Conservation (phyloP, 2,113 vertebrate species). For the Eolophus roseicapilla region DNA sequence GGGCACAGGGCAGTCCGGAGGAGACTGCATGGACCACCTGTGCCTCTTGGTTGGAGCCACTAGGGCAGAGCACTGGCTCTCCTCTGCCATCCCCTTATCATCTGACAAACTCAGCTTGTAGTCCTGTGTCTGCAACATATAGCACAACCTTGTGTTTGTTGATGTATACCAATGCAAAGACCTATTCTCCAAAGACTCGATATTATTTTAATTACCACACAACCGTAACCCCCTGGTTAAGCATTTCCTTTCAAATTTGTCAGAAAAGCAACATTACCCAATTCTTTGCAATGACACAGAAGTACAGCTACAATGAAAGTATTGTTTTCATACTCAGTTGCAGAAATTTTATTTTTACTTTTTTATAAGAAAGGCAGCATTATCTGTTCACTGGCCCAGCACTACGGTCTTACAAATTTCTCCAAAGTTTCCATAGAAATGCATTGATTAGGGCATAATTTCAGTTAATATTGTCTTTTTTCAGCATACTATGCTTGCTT, state of each 20-base stretch:
- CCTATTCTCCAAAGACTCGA: not conserved
- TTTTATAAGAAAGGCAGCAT: not conserved
- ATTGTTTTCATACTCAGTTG: not conserved
- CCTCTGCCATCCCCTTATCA: not conserved
- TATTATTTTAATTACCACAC: not conserved
- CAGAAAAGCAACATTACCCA: not conserved
- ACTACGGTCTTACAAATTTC: conserved; percentile 70
- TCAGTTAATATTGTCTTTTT: conserved; percentile 82
- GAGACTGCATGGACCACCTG: fast-evolving
- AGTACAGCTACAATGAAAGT: not conserved
- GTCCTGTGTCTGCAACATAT: not conserved
- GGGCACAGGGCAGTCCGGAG: fast-evolving
- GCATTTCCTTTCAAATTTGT: not conserved
- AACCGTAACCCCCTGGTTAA: not conserved
- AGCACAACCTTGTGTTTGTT: not conserved
- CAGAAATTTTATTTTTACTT: conserved; percentile 35
- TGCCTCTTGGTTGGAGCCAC: not conserved
- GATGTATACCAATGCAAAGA: not conserved
- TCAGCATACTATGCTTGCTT: conserved; percentile 76
- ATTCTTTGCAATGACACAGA: not conserved
- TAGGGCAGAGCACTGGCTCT: not conserved
- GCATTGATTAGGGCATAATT: conserved; percentile 90
- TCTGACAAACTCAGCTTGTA: not conserved
- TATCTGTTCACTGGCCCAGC: conserved; percentile 45
- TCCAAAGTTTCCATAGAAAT: conserved; percentile 90